These are phyloP conservation scores for Pogonomyrmex californicus DNA, from an alignment of 1,140 invertebrate genomes.

Conservation along the genomic window DNA sequence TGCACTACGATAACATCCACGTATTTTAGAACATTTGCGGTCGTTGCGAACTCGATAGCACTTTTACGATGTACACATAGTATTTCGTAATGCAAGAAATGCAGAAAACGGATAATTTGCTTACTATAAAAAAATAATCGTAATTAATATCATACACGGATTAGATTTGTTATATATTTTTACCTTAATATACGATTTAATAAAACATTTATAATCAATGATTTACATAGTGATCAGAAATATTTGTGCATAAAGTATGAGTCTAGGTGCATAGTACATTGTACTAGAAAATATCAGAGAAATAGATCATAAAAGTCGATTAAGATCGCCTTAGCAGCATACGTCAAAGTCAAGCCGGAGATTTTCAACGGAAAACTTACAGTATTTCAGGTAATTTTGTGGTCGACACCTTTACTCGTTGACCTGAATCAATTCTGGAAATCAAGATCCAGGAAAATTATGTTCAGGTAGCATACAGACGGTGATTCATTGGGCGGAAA, in stretches of 20 bases:
- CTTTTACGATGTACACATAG: neutral
- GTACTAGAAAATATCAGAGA: constrained; percentile 34
- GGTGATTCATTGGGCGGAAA: constrained; percentile 70
- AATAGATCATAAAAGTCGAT: constrained; percentile 52
- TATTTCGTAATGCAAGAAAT: constrained; percentile 2
- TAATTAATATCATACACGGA: neutral
- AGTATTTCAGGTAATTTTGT: constrained; percentile 55
- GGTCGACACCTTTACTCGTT: constrained; percentile 57
- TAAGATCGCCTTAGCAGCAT: constrained; percentile 32
- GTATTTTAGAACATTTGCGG: constrained; percentile 73
- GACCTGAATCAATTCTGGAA: constrained; percentile 64
- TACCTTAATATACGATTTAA: neutral
- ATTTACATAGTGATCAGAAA: constrained; percentile 19
- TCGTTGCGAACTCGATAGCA: neutral
- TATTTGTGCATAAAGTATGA: neutral
- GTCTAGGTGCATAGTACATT: neutral
- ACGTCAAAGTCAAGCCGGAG: constrained; percentile 31
- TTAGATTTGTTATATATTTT: neutral
- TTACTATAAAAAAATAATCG: neutral
- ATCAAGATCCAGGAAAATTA: constrained; percentile 73
- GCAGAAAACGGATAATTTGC: neutral
- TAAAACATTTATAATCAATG: constrained; percentile 12
- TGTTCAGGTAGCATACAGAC: constrained; percentile 65
- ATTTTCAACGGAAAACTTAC: constrained; percentile 48
- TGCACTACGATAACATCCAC: constrained; percentile 78